Evolutionary conservation across 92 coral and sea anemone genomes (phyloP), one percentile per base, ranked within the genome.

Genomic region (Zoanthus solanderi): DNA sequence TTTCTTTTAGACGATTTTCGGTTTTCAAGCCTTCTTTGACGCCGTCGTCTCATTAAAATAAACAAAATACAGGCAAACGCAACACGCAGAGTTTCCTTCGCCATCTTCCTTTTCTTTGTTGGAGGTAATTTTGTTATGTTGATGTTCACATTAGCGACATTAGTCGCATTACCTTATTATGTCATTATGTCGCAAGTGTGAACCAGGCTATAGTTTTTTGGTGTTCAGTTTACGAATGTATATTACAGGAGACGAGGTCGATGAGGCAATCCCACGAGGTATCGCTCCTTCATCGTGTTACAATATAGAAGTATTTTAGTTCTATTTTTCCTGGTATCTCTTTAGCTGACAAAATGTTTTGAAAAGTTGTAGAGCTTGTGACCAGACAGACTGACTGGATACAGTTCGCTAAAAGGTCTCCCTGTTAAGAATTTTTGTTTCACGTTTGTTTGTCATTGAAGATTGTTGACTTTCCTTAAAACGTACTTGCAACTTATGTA

Each of bases 231-330:
- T 74, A 72, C 77, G 17, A 72, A 72, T 72, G 13, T 72, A 32
- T 16, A 72, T 72, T 72, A 72, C 47, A 37, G 77, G 77, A 72
- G 77, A 32, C 28, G 77, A 72, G 52, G 77, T 72, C 54, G 77
- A 72, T 72, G 28, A 72, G 54, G 77, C 77, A 72, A 72, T 37
- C 77, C 77, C 7, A 72, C 52, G 77, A 72, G 77, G n/a, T 72
- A 72, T 72, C 77, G 28, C 17, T 72, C 72, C 72, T 67, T 67
- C 15, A 67, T 67, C 37, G 72, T 67, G 3, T 67, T 67, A 67
- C 32, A 67, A 65, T 65, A 65, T 65, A 65, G 71, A 65, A 28
- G 72, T 67, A 67, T 67, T 28, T 29, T 67, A 67, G 13, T 5
- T 67, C 7, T 67, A 67, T 67, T 67, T 67, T 67, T 44, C 72